These are phyloP conservation scores for Phengaris arion DNA, from an alignment of 2,888 invertebrate genomes.

Conservation along the genomic window DNA sequence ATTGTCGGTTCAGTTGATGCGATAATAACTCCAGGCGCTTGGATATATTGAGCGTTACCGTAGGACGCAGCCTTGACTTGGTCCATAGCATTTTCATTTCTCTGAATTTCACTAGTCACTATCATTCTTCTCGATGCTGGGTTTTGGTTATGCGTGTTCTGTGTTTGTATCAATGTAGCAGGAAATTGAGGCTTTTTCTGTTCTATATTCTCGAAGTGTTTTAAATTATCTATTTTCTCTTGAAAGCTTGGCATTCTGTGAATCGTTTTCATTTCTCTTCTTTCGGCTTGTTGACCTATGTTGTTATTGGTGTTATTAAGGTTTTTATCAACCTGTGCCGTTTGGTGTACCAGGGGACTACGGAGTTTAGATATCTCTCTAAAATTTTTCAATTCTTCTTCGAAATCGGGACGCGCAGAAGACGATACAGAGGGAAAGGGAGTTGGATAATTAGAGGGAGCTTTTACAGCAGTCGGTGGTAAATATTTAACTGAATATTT, in stretches of 20 bases:
- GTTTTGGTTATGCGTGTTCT: conserved; percentile 46
- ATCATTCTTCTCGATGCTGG: conserved; percentile 58
- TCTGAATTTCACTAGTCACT: conserved; percentile 57
- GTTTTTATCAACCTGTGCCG: conserved; percentile 21
- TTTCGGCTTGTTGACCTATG: conserved; percentile 43
- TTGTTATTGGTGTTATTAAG: conserved; percentile 31
- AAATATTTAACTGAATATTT: conserved; percentile 61
- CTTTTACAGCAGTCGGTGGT: conserved; percentile 61
- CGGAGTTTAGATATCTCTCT: conserved; percentile 22
- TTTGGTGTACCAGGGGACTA: neutral
- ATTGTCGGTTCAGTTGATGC: conserved; percentile 72
- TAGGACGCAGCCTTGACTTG: conserved; percentile 57
- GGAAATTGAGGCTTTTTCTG: conserved; percentile 45
- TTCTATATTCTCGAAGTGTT: conserved; percentile 31
- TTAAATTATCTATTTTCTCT: conserved; percentile 52
- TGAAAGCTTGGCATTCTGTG: conserved; percentile 49
- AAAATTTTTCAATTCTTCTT: conserved; percentile 46
- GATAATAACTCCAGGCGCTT: conserved; percentile 55
- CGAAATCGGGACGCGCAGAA: conserved; percentile 50
- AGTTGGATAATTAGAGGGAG: conserved; percentile 55
- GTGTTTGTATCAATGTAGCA: conserved; percentile 43
- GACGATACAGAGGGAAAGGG: conserved; percentile 59
- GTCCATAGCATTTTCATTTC: conserved; percentile 53
- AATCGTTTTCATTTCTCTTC: conserved; percentile 50
- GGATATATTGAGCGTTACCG: conserved; percentile 53